Base-by-base conservation (phyloP, 2,888 invertebrate genomes). In the Folsomia candida region DNA sequence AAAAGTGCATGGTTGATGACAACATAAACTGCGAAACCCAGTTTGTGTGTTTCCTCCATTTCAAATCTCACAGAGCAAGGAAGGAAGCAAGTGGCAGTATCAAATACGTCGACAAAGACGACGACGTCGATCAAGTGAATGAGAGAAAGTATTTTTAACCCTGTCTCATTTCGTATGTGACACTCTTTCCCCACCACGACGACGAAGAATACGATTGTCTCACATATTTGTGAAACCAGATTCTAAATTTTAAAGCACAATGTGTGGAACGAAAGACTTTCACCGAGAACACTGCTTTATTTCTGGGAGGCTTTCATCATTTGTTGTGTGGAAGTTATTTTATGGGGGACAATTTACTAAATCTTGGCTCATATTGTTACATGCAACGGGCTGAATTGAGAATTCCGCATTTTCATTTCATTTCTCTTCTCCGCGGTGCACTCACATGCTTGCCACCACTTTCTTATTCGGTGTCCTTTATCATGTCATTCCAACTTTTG, bases 271-370 rank as follows among this genome's bases (percentile, higher is more conserved):
- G 14, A 37, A 4, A 9, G 4, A 37, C 37, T 37, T 37, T 37
- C 37, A 37, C 37, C 6, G 37, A 37, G 37, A 37, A 37, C 37
- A 37, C 37, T 37, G 14, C 37, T 37, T 4, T 37, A 9, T 37
- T 37, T 14, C 37, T 54, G 54, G 54, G n/a, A 22, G 22, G 54
- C 6, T 54, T 54, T 54, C 54, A 22, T 54, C 54, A 54, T 54
- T 54, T 54, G 54, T 54, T 54, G 54, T 37, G 11, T 54, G 6
- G 54, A 54, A 54, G 54, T 54, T 54, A 54, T 54, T 54, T 54
- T 54, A 54, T 54, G 54, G 54, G 54, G n/a, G 6, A 54, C 54
- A 54, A 54, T 54, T 54, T 54, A 54, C 54, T 54, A 54, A 54
- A 54, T 54, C 54, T 54, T 54, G 18, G 11, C 20, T 54, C 54